Base-by-base conservation (phyloP, 2,797 vertebrate genomes). In the Enteromius trimaculatus region DNA sequence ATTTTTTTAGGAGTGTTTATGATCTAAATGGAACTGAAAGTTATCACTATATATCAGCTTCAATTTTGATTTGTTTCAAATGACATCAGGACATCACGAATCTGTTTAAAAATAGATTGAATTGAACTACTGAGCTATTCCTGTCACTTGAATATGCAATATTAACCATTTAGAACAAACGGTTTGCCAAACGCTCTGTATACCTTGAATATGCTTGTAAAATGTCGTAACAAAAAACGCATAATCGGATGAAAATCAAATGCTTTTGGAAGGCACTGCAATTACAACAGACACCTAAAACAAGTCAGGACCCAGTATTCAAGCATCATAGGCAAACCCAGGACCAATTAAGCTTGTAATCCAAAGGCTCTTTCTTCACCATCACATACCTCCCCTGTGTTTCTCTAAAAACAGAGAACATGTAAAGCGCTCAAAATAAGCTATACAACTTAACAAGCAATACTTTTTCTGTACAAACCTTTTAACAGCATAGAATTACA, bases 351-450 rank as follows among this genome's bases (percentile, higher is more conserved):
- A 51, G 47, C 29, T 68, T 64, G 5, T 53, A 16, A 42, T 58
- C 49, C 19, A 19, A 29, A 53, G 70, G n/a, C 66, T 83, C 64
- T 16, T 31, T 77, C 26, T 47, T 60, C 21, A 62, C 66, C 53
- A 71, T 83, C 65, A 78, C 26, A 70, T 21, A 71, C 39, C 39
- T 71, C 66, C 37, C 69, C 37, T 55, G 64, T 77, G 51, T 31
- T 83, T 77, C 81, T 82, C 81, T 82, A 77, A 82, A 77, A 82
- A 82, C 80, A 82, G 71, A 75, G 80, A 81, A 75, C 80, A 53
- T 51, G 42, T 53, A 65, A 77, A 71, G 82, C 16, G 29, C 74
- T 83, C 74, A 44, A 78, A 82, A 78, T 70, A 71, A 83, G 51
- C 65, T 78, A 83, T n/a, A 83, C 37, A 74, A 37, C 29, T 26